A percentile compares a stretch with the other conserved stretches of the same genome.
These are phyloP conservation scores for Cerastoderma edule DNA, from an alignment of 2,888 invertebrate genomes.

Conservation along the genomic window DNA sequence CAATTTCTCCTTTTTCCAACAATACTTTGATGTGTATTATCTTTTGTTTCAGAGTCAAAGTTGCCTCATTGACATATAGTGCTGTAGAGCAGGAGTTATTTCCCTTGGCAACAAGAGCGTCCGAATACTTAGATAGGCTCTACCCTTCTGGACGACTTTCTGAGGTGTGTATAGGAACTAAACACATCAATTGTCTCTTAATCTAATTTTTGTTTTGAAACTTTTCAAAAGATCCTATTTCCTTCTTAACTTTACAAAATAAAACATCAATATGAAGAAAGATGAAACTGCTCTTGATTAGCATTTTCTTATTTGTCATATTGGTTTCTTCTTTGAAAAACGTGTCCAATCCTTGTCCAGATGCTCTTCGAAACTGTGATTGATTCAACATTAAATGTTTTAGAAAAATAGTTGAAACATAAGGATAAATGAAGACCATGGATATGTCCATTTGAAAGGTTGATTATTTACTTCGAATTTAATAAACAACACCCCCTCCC, in stretches of 20 bases:
- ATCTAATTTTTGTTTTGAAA: too few relatives aligned
- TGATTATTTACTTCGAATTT: too few relatives aligned
- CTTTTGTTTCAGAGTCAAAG: slow-evolving; percentile 84
- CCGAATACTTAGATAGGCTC: slow-evolving; percentile 89
- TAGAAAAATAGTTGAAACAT: too few relatives aligned
- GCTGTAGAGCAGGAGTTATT: slow-evolving; percentile 90
- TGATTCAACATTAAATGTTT: too few relatives aligned
- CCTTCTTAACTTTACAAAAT: neutral
- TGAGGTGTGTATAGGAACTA: slow-evolving; percentile 87
- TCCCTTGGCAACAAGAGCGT: slow-evolving; percentile 89
- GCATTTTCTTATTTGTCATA: slow-evolving; percentile 1
- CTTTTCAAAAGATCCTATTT: neutral
- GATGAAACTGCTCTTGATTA: slow-evolving; percentile 13
- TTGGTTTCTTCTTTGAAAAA: neutral
- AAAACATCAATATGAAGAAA: slow-evolving; percentile 9
- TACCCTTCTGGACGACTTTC: slow-evolving; percentile 93
- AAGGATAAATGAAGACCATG: too few relatives aligned
- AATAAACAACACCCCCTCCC: too few relatives aligned
- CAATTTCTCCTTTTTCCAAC: too few relatives aligned
- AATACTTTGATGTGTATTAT: slow-evolving; percentile 22
- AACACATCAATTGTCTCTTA: neutral
- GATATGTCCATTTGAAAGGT: too few relatives aligned
- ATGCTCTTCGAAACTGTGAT: too few relatives aligned
- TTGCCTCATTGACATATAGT: slow-evolving; percentile 88
- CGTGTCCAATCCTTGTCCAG: too few relatives aligned